Conservation (phyloP, 2,113 vertebrate species). For the Eleginops maclovinus region DNA sequence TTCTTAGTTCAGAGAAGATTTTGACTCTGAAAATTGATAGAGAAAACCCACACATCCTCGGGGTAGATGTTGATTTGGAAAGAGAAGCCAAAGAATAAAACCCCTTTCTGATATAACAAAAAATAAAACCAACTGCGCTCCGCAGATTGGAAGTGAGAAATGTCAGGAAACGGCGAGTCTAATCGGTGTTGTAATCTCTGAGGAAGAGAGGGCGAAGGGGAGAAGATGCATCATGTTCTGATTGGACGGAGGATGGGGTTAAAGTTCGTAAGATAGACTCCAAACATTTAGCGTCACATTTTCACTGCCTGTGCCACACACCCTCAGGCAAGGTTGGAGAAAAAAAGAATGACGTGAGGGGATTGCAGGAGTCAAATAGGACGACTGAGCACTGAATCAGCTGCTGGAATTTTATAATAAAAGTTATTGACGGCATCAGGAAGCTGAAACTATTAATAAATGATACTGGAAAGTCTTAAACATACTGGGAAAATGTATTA, state of each 20-base stretch:
- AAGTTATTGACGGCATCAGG: not conserved
- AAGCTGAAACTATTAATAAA: not conserved
- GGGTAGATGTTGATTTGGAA: conserved; percentile 82
- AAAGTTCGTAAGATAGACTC: conserved; percentile 2
- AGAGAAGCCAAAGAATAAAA: conserved; percentile 79
- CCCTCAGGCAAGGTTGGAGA: not conserved
- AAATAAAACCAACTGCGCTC: conserved; percentile 77
- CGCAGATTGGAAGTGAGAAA: conserved; percentile 75
- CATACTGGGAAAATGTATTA: not conserved
- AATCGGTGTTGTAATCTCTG: conserved; percentile 79
- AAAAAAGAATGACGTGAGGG: not conserved
- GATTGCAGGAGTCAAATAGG: conserved; percentile 10
- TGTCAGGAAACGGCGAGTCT: conserved; percentile 78
- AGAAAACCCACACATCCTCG: conserved; percentile 68
- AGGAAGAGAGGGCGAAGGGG: conserved; percentile 45
- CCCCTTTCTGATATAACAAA: conserved; percentile 78
- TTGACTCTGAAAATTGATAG: conserved; percentile 45
- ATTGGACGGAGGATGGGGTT: conserved; percentile 41
- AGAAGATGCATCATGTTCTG: conserved; percentile 19
- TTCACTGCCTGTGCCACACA: not conserved
- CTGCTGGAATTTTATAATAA: too few relatives aligned
- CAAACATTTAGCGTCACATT: conserved; percentile 23
- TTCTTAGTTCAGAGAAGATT: conserved; percentile 65
- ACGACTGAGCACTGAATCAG: not conserved
- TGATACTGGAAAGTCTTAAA: not conserved